These are phyloP conservation scores for Amphipyra berbera DNA, from an alignment of 2,888 invertebrate species.

Conservation along the genomic window DNA sequence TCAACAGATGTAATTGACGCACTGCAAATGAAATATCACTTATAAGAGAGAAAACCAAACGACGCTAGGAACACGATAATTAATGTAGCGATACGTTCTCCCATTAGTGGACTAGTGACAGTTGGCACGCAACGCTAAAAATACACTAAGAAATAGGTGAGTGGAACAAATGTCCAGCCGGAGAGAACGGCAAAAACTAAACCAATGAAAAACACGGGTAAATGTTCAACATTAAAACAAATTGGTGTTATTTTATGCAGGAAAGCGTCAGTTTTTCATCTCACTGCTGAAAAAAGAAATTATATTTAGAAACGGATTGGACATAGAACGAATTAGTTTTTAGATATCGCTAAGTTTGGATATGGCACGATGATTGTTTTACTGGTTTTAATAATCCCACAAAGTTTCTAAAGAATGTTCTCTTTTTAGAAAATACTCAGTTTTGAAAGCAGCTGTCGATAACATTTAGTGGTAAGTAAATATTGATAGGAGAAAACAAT, in stretches of 20 bases:
- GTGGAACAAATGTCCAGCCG: conserved; percentile 61
- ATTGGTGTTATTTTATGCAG: conserved; percentile 36
- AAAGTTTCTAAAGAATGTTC: not conserved
- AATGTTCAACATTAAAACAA: conserved; percentile 40
- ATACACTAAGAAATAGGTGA: conserved; percentile 69
- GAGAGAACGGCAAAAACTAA: conserved; percentile 43
- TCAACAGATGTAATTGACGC: conserved; percentile 61
- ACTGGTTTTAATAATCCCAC: not conserved
- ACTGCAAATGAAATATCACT: conserved; percentile 60
- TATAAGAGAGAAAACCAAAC: conserved; percentile 63
- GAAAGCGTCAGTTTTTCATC: conserved; percentile 25
- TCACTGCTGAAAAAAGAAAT: conserved; percentile 27
- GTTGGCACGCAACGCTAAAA: conserved; percentile 69
- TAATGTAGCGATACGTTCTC: conserved; percentile 63
- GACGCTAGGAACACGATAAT: conserved; percentile 62
- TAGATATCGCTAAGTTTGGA: conserved; percentile 19
- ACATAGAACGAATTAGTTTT: conserved; percentile 33
- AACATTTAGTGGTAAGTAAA: not conserved
- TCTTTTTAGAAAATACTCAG: not conserved
- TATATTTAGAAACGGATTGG: conserved; percentile 42
- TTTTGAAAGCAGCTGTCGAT: not conserved
- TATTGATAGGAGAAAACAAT: conserved; percentile 26
- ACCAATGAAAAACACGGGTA: conserved; percentile 29
- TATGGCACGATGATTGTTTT: not conserved
- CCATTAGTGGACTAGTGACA: conserved; percentile 63